These are phyloP conservation scores for Dasyprocta punctata DNA, from an alignment of 2,113 vertebrate species.

Conservation along the genomic window DNA sequence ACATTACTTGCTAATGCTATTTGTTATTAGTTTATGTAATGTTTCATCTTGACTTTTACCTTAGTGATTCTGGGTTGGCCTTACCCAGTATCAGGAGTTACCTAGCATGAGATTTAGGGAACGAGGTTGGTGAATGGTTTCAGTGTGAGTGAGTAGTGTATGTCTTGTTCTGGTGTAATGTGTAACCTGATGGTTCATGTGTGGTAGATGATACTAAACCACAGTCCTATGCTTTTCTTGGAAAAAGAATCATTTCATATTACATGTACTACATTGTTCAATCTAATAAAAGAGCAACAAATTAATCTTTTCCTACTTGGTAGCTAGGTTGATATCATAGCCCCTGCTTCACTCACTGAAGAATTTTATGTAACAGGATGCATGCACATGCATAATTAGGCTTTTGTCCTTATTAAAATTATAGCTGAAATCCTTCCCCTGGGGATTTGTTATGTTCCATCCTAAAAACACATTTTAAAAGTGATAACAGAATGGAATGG, in stretches of 20 bases:
- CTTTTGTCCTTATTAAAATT: constrained; percentile 41
- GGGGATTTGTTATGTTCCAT: constrained; percentile 20
- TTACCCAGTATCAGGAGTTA: constrained; percentile 41
- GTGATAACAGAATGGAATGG: neutral
- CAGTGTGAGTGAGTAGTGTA: neutral
- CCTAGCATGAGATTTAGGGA: neutral
- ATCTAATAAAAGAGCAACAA: neutral
- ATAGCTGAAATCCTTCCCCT: constrained; percentile 50
- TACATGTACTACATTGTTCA: neutral
- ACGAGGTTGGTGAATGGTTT: constrained; percentile 40
- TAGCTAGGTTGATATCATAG: constrained; percentile 25
- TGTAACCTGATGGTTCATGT: neutral
- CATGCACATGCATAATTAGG: neutral
- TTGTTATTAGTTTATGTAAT: neutral
- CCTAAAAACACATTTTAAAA: constrained; percentile 42
- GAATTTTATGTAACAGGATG: constrained; percentile 19
- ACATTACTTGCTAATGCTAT: neutral
- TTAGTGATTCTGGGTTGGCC: neutral
- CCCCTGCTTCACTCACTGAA: neutral
- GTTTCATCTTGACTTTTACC: constrained; percentile 12
- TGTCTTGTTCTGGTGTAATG: neutral
- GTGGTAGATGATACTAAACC: neutral
- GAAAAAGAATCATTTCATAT: neutral
- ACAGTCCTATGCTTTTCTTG: neutral
- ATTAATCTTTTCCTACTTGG: neutral